Evolutionary conservation across 2,888 invertebrate genomes (phyloP).

Genomic region (Portevinia maculata): DNA sequence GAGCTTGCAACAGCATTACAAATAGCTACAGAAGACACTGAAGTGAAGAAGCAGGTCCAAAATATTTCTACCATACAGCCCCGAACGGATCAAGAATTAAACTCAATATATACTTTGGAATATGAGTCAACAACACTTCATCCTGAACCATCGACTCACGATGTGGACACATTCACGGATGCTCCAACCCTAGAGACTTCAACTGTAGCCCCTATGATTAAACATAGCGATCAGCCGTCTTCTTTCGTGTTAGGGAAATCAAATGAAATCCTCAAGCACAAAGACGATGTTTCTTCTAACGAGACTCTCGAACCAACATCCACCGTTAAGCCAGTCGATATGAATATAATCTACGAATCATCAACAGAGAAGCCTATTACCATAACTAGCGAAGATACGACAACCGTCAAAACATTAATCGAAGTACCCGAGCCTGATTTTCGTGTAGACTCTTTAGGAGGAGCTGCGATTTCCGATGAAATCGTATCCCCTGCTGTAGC

Average conservation of each 20-base stretch:
- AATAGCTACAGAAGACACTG: too few species aligned
- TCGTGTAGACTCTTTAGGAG: slow-evolving; percentile 69
- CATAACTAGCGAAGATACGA: slow-evolving; percentile 20
- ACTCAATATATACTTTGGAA: too few species aligned
- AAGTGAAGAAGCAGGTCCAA: too few species aligned
- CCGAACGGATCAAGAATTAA: too few species aligned
- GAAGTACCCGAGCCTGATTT: slow-evolving; percentile 68
- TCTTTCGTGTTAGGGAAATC: background rate
- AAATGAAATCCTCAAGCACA: slow-evolving; percentile 15
- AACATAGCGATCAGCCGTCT: background rate
- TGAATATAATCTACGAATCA: slow-evolving; percentile 3
- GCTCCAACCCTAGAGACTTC: background rate
- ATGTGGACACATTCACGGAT: slow-evolving; percentile 4
- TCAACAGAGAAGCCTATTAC: slow-evolving; percentile 35
- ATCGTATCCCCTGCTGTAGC: slow-evolving; percentile 76
- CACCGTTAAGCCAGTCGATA: background rate
- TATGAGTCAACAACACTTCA: too few species aligned
- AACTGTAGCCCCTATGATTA: background rate
- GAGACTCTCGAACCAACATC: background rate
- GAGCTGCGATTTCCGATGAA: slow-evolving; percentile 64
- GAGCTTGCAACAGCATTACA: too few species aligned
- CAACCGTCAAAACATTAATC: slow-evolving; percentile 51
- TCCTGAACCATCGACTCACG: too few species aligned
- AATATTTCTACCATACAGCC: too few species aligned
- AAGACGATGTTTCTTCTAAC: background rate